Conservation (phyloP, 2,113 vertebrate genomes). For the Corythornis cristatus region DNA sequence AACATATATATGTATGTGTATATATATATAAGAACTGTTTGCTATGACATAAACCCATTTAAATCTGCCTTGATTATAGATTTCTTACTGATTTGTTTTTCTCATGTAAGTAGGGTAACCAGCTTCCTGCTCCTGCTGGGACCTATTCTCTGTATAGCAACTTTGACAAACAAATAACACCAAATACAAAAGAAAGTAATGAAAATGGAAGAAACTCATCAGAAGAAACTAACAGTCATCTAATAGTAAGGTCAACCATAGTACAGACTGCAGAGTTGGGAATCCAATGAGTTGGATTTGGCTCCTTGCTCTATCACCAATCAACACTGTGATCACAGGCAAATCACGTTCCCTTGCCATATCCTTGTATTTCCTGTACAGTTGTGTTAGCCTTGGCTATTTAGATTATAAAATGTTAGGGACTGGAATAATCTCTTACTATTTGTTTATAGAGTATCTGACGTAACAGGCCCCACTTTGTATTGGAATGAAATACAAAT, state of each 20-base stretch:
- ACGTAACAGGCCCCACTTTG: neutral
- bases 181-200: neutral
- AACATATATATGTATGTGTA: neutral
- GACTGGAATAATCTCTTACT: neutral
- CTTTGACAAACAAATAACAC: neutral
- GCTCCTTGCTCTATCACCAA: neutral
- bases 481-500: conserved; percentile 27
- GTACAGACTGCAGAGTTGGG: neutral
- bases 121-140: neutral
- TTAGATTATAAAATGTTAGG: neutral
- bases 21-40: neutral
- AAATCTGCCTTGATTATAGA: neutral
- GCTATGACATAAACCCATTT: neutral
- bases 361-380: neutral
- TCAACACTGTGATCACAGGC: neutral
- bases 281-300: conserved; percentile 2
- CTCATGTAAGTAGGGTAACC: neutral
- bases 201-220: neutral
- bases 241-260: neutral
- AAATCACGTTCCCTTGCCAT: neutral
- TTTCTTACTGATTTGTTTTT: neutral
- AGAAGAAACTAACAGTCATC: neutral
- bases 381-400: neutral
- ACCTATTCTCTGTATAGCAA: neutral
- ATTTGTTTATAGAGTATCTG: conserved; percentile 19